A percentile compares a stretch with the other conserved stretches of the same genome.
Evolutionary conservation across 2,113 vertebrate species (phyloP).

Genomic region (Cebidichthys violaceus): DNA sequence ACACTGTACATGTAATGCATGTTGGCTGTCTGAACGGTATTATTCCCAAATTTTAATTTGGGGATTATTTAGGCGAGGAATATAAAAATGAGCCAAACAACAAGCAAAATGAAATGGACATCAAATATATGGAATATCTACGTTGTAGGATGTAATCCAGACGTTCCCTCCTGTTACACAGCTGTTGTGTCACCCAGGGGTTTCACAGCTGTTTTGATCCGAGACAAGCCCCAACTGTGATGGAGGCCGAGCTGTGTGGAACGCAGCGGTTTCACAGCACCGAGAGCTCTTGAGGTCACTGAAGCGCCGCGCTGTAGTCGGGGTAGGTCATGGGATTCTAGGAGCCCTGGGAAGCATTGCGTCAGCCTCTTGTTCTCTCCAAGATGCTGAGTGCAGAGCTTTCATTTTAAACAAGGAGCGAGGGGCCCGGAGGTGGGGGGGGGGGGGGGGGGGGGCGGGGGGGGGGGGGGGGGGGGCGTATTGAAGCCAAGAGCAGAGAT

Average conservation of each 20-base stretch:
- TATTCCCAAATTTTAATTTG: too few species aligned
- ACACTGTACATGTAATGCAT: too few species aligned
- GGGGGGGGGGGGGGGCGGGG: background rate
- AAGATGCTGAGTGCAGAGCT: slow-evolving; percentile 77
- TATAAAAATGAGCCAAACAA: too few species aligned
- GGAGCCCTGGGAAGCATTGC: slow-evolving; percentile 62
- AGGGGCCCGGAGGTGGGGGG: slow-evolving; percentile 47
- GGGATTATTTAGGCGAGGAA: too few species aligned
- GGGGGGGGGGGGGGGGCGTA: background rate
- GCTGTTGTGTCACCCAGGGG: slow-evolving; percentile 33
- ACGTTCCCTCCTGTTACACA: background rate
- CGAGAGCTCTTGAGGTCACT: slow-evolving; percentile 31
- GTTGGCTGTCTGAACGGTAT: too few species aligned
- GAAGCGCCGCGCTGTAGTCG: background rate
- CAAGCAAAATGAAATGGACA: background rate
- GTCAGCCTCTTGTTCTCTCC: slow-evolving; percentile 74
- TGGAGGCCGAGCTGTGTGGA: slow-evolving; percentile 9
- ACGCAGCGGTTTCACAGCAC: slow-evolving; percentile 16
- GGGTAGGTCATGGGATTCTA: slow-evolving; percentile 53
- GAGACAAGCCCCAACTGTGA: slow-evolving; percentile 28
- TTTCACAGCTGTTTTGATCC: slow-evolving; percentile 34
- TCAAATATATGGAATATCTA: slow-evolving; percentile 10
- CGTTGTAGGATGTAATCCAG: background rate
- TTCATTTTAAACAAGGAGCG: slow-evolving; percentile 70
- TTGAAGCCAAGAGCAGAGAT: slow-evolving; percentile 56